Conservation (phyloP, 2,888 invertebrate species). For the Laspeyria flexula region DNA sequence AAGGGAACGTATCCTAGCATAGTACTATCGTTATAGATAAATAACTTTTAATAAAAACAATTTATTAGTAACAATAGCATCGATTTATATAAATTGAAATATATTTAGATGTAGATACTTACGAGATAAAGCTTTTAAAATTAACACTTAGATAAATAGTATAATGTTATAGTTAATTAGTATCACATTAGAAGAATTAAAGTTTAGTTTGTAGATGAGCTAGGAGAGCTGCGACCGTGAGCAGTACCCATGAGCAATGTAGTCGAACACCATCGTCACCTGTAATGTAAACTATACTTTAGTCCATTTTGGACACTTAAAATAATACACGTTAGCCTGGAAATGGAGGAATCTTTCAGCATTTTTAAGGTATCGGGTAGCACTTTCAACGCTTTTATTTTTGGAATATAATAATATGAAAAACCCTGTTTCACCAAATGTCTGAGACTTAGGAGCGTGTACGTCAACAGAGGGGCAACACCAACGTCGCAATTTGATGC, state of each 20-base stretch:
- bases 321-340: neutral
- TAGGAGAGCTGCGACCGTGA: constrained; percentile 30
- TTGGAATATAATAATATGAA: neutral
- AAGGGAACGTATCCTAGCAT: too few relatives aligned
- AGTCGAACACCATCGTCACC: constrained; percentile 34
- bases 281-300: constrained; percentile 17
- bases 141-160: constrained; percentile 48
- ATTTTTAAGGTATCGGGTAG: too few relatives aligned
- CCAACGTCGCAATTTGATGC: too few relatives aligned
- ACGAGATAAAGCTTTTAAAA: constrained; percentile 44
- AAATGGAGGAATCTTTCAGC: neutral
- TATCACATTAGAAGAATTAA: constrained; percentile 52
- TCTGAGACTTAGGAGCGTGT: too few relatives aligned
- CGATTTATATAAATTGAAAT: constrained; percentile 31
- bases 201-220: constrained; percentile 25
- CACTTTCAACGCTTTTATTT: too few relatives aligned
- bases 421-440: too few relatives aligned
- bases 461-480: too few relatives aligned
- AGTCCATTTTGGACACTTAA: neutral
- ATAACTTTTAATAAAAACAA: constrained; percentile 19
- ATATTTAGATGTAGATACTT: constrained; percentile 22
- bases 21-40: too few relatives aligned
- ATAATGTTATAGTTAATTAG: constrained; percentile 43
- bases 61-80: constrained; percentile 33
- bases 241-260: constrained; percentile 40